phyloP scores from a whole-genome alignment of 2,797 vertebrate species.

The Leptodactylus fallax region DNA sequence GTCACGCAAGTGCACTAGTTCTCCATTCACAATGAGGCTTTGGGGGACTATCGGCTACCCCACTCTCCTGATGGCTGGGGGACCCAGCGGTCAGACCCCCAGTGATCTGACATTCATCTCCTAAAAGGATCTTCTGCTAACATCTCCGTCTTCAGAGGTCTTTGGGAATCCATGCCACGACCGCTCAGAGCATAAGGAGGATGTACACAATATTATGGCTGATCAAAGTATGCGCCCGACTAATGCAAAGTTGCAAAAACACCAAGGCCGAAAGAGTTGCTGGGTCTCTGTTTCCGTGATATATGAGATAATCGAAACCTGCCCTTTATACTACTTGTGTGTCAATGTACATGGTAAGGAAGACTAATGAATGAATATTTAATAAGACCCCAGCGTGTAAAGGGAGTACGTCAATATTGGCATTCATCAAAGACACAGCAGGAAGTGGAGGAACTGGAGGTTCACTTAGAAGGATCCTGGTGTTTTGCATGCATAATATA shows the following conservation, averaged over 20 bases:
- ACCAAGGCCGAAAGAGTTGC: background rate
- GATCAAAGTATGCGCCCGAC: background rate
- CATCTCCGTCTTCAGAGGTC: no score
- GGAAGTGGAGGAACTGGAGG: slow-evolving; percentile 13
- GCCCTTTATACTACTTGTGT: background rate
- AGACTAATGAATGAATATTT: slow-evolving; percentile 40
- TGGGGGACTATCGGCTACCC: no score
- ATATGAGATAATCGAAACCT: slow-evolving; percentile 1
- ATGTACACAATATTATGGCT: background rate
- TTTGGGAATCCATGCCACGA: no score
- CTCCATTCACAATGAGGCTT: no score
- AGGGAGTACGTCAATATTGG: slow-evolving; percentile 31
- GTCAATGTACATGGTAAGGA: background rate
- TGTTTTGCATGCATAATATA: slow-evolving; percentile 11
- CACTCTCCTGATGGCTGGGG: no score
- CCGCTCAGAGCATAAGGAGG: no score
- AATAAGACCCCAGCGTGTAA: background rate
- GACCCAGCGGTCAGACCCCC: no score
- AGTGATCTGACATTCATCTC: no score
- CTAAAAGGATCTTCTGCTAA: no score
- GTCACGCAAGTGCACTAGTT: no score
- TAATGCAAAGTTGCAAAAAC: background rate
- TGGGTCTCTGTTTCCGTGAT: background rate
- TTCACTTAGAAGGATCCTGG: background rate
- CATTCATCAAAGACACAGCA: slow-evolving; percentile 35